A percentile compares a stretch with the other conserved stretches of the same genome.
Conservation (phyloP, 1,140 invertebrate genomes). For the Teleopsis dalmanni region DNA sequence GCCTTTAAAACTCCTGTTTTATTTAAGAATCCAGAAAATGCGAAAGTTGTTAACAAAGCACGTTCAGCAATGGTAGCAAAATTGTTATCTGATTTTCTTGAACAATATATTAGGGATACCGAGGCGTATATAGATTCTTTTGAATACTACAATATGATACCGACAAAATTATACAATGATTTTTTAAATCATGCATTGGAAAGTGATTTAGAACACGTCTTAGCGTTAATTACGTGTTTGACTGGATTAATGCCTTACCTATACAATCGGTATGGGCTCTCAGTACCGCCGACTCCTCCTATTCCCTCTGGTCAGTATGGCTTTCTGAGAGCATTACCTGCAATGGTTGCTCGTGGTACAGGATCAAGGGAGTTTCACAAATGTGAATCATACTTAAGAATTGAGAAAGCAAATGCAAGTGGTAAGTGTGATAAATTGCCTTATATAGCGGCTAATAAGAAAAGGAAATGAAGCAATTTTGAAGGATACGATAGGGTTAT, state of each 20-base stretch:
- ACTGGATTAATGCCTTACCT: slow-evolving; percentile 41
- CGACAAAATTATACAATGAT: slow-evolving; percentile 52
- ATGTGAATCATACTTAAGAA: slow-evolving; percentile 4
- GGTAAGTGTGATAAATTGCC: not conserved
- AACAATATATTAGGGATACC: slow-evolving; percentile 80
- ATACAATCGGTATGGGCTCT: slow-evolving; percentile 35
- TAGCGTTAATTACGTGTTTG: slow-evolving; percentile 39
- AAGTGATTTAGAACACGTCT: slow-evolving; percentile 33
- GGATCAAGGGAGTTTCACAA: slow-evolving; percentile 12
- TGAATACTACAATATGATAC: slow-evolving; percentile 54
- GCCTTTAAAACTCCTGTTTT: slow-evolving; percentile 69
- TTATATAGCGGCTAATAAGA: not conserved
- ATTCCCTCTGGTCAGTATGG: slow-evolving; percentile 41
- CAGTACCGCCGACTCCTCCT: slow-evolving; percentile 34
- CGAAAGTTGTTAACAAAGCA: slow-evolving; percentile 65
- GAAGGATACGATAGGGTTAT: too few relatives aligned
- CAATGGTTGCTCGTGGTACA: slow-evolving; percentile 23
- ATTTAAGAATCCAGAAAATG: slow-evolving; percentile 33
- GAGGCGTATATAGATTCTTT: slow-evolving; percentile 63
- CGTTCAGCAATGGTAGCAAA: slow-evolving; percentile 80
- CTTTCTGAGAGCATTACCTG: slow-evolving; percentile 37
- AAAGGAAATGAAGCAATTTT: too few relatives aligned
- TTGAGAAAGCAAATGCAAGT: not conserved
- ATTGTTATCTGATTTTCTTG: slow-evolving; percentile 86
- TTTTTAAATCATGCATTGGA: slow-evolving; percentile 49